phyloP scores from a whole-genome alignment of 2,113 vertebrate genomes.

The Bubo blakistoni region DNA sequence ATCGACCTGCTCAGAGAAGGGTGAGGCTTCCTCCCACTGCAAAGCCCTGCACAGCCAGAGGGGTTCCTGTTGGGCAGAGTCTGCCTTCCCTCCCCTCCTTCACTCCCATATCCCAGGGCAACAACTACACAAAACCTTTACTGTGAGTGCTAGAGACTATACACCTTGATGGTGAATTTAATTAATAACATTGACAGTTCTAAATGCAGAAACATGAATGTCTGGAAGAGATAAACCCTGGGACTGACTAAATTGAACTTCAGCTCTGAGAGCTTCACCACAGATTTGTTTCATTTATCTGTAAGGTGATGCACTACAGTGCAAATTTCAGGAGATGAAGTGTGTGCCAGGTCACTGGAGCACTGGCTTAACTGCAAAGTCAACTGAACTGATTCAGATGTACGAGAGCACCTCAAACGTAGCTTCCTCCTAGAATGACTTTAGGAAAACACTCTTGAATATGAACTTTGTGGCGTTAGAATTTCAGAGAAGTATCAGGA shows the following conservation, averaged over 20 bases:
- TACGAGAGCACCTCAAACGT: rapidly evolving
- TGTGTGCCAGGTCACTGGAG: background rate
- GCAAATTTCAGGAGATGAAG: background rate
- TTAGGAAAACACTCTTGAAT: background rate
- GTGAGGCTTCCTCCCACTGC: background rate
- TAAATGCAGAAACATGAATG: background rate
- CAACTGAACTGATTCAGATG: background rate
- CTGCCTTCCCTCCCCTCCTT: background rate
- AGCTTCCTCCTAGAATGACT: background rate
- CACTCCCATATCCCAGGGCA: background rate
- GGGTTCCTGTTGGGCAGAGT: background rate
- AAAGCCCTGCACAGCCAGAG: background rate
- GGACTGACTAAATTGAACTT: background rate
- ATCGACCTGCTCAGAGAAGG: background rate
- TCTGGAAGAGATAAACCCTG: background rate
- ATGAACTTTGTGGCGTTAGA: background rate
- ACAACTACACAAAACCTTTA: background rate
- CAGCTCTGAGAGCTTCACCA: background rate
- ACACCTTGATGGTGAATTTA: background rate
- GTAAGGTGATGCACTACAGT: background rate
- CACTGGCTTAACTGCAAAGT: background rate
- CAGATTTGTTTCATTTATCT: background rate
- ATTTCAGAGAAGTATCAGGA: background rate
- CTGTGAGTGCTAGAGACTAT: background rate
- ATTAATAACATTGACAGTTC: background rate